Evolutionary conservation across 2,888 invertebrate species (phyloP).

Genomic region (Galerucella nymphaeae): DNA sequence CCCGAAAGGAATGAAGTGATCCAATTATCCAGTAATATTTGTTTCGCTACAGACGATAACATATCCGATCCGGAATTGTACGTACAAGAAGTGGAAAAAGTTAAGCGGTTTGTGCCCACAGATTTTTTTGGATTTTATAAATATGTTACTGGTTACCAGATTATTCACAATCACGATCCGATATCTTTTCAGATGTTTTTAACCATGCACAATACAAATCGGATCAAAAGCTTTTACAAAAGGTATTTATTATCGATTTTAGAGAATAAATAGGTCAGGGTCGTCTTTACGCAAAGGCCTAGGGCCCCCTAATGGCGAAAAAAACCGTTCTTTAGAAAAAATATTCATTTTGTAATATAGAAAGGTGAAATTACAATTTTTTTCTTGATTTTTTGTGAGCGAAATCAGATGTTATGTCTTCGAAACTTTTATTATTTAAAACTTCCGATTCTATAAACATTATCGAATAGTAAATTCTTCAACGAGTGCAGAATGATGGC

Average conservation of each 20-base stretch:
- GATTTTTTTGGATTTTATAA: conserved; percentile 55
- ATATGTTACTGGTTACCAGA: conserved; percentile 57
- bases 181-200: conserved; percentile 57
- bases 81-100: conserved; percentile 51
- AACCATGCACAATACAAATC: conserved; percentile 55
- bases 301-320: no score
- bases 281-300: no score
- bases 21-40: conserved; percentile 42
- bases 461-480: no score
- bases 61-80: conserved; percentile 52
- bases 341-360: no score
- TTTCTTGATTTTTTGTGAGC: no score
- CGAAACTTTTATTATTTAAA: no score
- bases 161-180: conserved; percentile 52
- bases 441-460: no score
- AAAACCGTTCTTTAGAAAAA: no score
- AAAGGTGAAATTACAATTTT: no score
- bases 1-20: conserved; percentile 46
- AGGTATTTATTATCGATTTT: conserved; percentile 46
- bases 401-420: no score
- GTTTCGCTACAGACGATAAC: conserved; percentile 48
- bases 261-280: conserved; percentile 27
- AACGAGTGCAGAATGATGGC: no score
- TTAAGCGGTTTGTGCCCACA: conserved; percentile 48
- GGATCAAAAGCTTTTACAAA: conserved; percentile 47